Conservation (phyloP, 2,113 vertebrate genomes). For the Planiliza haematocheilus region DNA sequence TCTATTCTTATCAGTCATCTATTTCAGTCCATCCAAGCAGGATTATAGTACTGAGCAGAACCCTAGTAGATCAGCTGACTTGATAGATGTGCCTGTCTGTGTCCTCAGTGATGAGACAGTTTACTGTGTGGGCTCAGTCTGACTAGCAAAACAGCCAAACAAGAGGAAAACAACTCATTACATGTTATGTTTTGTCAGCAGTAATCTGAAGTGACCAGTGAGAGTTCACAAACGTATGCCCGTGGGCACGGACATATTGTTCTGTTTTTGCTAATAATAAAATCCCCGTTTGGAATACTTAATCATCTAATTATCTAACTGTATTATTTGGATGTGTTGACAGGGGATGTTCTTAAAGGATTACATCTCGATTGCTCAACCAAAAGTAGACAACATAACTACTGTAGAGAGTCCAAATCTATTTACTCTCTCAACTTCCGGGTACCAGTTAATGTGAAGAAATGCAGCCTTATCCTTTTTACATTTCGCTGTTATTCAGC, state of each 20-base stretch:
- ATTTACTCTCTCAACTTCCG: not conserved
- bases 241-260: not conserved
- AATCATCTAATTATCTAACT: constrained; percentile 21
- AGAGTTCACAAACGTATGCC: constrained; percentile 18
- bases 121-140: constrained; percentile 4
- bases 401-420: not conserved
- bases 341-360: constrained; percentile 3
- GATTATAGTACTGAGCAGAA: constrained; percentile 38
- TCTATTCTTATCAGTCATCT: constrained; percentile 13
- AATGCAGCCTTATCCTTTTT: not conserved
- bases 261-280: not conserved
- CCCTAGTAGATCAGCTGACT: constrained; percentile 40
- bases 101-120: constrained; percentile 11
- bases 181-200: constrained; percentile 11
- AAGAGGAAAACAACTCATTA: not conserved
- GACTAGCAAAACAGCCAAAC: not conserved
- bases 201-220: constrained; percentile 27
- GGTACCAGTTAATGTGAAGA: not conserved
- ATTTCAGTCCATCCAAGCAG: constrained; percentile 32
- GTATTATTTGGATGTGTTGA: constrained; percentile 14
- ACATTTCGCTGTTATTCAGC: not conserved
- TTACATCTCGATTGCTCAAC: constrained; percentile 39
- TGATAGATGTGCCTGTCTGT: constrained; percentile 15
- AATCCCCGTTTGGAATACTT: not conserved
- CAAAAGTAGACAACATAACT: constrained; percentile 18